A percentile compares a stretch with the other conserved stretches of the same genome.
Conservation (phyloP, 1,140 invertebrate species). For the Lasioglossum albipes region DNA sequence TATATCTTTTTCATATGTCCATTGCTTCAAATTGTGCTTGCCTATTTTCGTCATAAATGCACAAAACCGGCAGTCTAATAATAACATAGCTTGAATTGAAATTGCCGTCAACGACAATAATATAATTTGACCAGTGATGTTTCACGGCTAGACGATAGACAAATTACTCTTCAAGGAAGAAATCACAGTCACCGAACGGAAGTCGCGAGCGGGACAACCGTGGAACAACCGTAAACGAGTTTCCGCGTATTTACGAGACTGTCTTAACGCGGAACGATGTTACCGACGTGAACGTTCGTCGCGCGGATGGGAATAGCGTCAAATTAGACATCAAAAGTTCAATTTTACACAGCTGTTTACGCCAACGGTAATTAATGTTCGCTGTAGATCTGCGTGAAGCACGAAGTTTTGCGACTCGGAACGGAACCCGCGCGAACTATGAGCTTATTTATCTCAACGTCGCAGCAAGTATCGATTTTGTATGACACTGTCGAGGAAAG, state of each 20-base stretch:
- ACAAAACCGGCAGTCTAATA: too few relatives aligned
- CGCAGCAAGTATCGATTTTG: not conserved
- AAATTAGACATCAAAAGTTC: conserved; percentile 25
- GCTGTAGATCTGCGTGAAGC: not conserved
- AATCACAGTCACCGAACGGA: not conserved
- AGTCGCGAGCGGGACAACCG: not conserved
- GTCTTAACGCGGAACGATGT: not conserved
- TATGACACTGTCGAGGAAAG: not conserved
- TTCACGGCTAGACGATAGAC: too few relatives aligned
- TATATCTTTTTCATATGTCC: too few relatives aligned
- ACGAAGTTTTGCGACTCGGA: not conserved
- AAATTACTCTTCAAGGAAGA: not conserved
- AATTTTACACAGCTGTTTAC: conserved; percentile 11
- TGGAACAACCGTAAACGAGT: not conserved
- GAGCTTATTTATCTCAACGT: conserved; percentile 1
- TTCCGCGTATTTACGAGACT: not conserved
- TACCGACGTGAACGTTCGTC: not conserved
- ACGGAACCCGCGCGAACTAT: too few relatives aligned
- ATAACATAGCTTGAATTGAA: too few relatives aligned
- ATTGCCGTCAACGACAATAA: too few relatives aligned
- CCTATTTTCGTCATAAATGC: too few relatives aligned
- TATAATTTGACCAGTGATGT: too few relatives aligned
- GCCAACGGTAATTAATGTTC: conserved; percentile 14
- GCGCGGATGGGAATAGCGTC: not conserved
- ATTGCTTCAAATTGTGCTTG: too few relatives aligned